Evolutionary conservation across 1,140 invertebrate species (phyloP), one percentile per base, ranked within the genome.

Genomic region (Papilio glaucus): DNA sequence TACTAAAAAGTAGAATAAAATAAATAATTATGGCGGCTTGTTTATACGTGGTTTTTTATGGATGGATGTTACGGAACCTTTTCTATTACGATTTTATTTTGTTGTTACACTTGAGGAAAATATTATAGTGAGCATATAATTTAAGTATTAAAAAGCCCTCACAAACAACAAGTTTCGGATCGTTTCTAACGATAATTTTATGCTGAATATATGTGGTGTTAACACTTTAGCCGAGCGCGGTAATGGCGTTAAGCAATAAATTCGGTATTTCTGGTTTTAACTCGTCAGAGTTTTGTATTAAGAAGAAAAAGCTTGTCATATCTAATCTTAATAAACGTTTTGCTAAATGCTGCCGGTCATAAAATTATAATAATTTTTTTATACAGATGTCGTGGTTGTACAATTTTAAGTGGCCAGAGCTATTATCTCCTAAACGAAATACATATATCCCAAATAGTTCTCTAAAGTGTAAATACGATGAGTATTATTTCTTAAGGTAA

Each of bases 221-320:
- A 53, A 57, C 49, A 57, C 12, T 57, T 53, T 24, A 57, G 10
- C 18, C 49, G 24, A 24, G 24, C 12, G 10, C 18, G 18, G 21
- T 57, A 57, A 57, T 57, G 49, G 49, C 21, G 49, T 57, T 57
- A 24, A 57, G 49, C 49, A 57, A 57, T 57, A 12, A 57, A 57
- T 57, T 53, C 49, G 1, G 1, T 24, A 53, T 53, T 33, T 33
- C 49, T 53, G 18, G 49, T 53, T 53, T 53, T 53, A 53, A 9
- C 9, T 53, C 18, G 49, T 53, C 49, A 10, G 18, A 33, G 2
- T 3, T 33, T 24, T 53, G 21, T 53, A 24, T 53, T 26, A 24
- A 53, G 21, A 9, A 53, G 2, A 12, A 1, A 24, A 53, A 24
- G 2, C n/a, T 7, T 49, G 45, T 53, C 49, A 53, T 53, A 24